Evolutionary conservation across 1,140 invertebrate species (phyloP), one percentile per base, ranked within the genome.

Genomic region (Goniozus legneri): DNA sequence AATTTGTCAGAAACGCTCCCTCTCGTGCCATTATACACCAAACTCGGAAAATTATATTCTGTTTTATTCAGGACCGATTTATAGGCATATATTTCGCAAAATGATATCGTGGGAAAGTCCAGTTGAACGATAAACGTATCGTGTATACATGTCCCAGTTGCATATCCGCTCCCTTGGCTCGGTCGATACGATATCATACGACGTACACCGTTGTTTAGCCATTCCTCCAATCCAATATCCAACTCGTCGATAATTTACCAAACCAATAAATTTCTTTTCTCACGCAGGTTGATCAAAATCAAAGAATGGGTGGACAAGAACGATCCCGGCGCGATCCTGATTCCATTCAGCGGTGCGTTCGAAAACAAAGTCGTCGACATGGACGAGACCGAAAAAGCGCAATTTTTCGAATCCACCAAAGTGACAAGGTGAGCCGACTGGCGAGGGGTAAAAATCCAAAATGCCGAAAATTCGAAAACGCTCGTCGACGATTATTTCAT

Each of bases 241-340:
- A n/a, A n/a, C n/a, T n/a, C n/a, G n/a, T n/a, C 24, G 24, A 27
- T 4, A 27, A 27, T 27, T n/a, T n/a, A 27, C 24, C 24, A 27
- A 27, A 27, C 24, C 10, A 27, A 10, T 27, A 27, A 27, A 27
- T 27, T 27, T 27, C 24, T 27, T 27, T 27, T 18, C 10, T 39
- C 16, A 61, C 65, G 37, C 60, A 97, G 93, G 92, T 82, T 99
- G 64, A 80, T 89, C 8, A 98, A 98, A 78, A 93, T 99, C 56
- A 99, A 99, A 71, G 95, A 97, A 76, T 99, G 95, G 95, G 89
- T 99, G 50, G 96, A 99, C 71, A 89, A 91, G 60, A 88, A 98
- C 69, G 97, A 99, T 76, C 87, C 93, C 0, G 95, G 96, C 8
- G 85, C 95, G 0, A 76, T 85, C 7, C 80, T 98, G 7, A 96